These are phyloP conservation scores for Ctenomys sociabilis DNA, from an alignment of 2,113 vertebrate species.

Conservation along the genomic window DNA sequence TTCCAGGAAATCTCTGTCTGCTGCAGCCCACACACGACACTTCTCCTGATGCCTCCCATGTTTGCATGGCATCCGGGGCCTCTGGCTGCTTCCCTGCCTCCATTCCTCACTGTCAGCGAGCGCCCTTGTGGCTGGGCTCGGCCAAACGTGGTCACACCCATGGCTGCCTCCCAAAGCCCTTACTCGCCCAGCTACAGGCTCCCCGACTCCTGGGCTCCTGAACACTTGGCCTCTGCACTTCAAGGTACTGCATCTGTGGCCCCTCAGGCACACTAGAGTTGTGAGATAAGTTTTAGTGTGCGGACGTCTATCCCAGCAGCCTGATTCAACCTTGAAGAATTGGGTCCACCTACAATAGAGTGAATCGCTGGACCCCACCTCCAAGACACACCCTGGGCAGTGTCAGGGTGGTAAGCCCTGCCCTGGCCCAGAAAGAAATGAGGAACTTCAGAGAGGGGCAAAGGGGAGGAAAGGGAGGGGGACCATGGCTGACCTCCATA, in stretches of 20 bases:
- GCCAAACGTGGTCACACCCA: background rate
- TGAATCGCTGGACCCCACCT: constrained; percentile 2
- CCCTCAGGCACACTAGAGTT: background rate
- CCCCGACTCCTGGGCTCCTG: background rate
- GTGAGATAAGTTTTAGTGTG: background rate
- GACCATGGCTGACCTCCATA: constrained; percentile 70
- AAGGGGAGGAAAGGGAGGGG: constrained; percentile 51
- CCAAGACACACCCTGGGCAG: background rate
- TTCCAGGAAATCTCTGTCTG: constrained; percentile 67
- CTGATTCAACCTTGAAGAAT: background rate
- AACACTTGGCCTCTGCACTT: background rate
- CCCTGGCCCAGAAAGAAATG: constrained; percentile 63
- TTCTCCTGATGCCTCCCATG: background rate
- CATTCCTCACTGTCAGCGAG: background rate
- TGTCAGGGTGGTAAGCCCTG: constrained; percentile 49
- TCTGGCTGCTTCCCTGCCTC: background rate
- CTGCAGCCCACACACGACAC: constrained; percentile 20
- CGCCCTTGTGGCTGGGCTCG: background rate
- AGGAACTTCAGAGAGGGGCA: constrained; percentile 72
- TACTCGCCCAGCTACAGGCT: background rate
- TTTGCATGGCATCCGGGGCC: background rate
- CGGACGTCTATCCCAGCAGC: background rate
- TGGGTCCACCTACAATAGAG: background rate
- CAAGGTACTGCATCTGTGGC: background rate
- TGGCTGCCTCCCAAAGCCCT: background rate